Conservation (phyloP, 2,888 invertebrate genomes). For the Melipona beecheii region DNA sequence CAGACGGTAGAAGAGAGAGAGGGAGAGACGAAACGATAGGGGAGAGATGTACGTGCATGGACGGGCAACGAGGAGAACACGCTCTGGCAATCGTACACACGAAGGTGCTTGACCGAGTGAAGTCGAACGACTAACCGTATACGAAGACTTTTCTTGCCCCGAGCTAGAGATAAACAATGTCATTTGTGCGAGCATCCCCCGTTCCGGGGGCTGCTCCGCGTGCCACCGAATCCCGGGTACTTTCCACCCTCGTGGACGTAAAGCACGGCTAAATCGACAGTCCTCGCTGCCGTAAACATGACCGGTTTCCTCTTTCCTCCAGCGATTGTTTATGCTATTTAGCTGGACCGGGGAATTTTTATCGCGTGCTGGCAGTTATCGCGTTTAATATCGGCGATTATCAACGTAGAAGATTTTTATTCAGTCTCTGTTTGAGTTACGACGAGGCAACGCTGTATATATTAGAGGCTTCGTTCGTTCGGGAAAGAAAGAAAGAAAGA, state of each 20-base stretch:
- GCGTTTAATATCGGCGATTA: background rate
- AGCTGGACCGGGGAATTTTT: constrained; percentile 27
- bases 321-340: constrained; percentile 45
- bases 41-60: constrained; percentile 41
- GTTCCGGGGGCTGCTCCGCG: background rate
- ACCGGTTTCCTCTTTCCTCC: constrained; percentile 17
- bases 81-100: constrained; percentile 51
- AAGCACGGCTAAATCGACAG: constrained; percentile 45
- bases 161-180: constrained; percentile 65
- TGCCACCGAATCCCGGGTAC: constrained; percentile 17
- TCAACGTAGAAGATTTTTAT: too few relatives aligned
- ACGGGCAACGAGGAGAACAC: constrained; percentile 57
- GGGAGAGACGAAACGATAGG: background rate
- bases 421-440: too few relatives aligned
- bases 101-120: constrained; percentile 70
- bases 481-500: too few relatives aligned
- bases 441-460: too few relatives aligned
- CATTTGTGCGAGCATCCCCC: constrained; percentile 57
- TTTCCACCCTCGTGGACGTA: constrained; percentile 46
- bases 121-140: constrained; percentile 61
- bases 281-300: constrained; percentile 40
- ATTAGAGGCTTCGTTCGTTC: too few relatives aligned
- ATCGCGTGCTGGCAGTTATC: background rate
- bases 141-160: constrained; percentile 55
- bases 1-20: background rate